These are phyloP conservation scores for Sigmodon hispidus DNA, from an alignment of 2,113 vertebrate genomes.

Conservation along the genomic window DNA sequence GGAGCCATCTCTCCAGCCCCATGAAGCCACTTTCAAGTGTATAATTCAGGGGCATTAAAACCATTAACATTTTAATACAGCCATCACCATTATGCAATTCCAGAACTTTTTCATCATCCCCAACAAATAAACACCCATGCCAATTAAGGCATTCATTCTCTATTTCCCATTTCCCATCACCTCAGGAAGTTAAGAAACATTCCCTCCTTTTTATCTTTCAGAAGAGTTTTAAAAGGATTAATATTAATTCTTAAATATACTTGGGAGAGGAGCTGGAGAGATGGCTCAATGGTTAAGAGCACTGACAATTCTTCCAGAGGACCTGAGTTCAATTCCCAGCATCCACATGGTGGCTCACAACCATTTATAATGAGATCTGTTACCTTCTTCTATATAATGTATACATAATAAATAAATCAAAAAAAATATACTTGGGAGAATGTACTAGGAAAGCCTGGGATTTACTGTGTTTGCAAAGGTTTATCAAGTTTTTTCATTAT, in stretches of 20 bases:
- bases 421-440: constrained; percentile 2
- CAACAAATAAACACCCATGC: not conserved
- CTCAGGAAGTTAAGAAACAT: not conserved
- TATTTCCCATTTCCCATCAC: not conserved
- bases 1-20: too few relatives aligned
- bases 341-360: too few relatives aligned
- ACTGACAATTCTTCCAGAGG: too few relatives aligned
- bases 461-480: not conserved
- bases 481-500: too few relatives aligned
- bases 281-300: too few relatives aligned
- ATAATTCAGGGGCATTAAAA: not conserved
- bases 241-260: not conserved
- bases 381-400: too few relatives aligned
- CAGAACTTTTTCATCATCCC: not conserved
- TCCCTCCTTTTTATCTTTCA: not conserved
- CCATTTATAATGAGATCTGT: too few relatives aligned
- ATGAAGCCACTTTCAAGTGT: not conserved
- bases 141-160: not conserved
- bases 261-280: too few relatives aligned
- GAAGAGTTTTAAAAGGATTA: not conserved
- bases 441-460: not conserved
- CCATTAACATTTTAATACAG: not conserved
- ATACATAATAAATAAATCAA: too few relatives aligned
- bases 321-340: too few relatives aligned
- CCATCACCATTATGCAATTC: not conserved